phyloP scores from a whole-genome alignment of 2,888 invertebrate species.

The Arctia plantaginis region DNA sequence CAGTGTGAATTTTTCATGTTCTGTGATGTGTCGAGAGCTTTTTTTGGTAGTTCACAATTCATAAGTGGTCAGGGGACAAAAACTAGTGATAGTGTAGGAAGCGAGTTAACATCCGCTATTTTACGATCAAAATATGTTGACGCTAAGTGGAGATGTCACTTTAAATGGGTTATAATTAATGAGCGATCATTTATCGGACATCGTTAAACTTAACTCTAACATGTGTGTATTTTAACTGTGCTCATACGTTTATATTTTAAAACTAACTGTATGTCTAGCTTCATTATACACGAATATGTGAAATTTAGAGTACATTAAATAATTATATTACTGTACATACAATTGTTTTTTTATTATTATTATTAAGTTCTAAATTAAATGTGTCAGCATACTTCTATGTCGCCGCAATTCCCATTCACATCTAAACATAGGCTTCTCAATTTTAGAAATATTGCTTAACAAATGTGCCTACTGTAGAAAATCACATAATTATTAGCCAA shows the following conservation, averaged over 20 bases:
- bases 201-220: background rate
- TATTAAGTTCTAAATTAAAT: background rate
- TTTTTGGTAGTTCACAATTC: conserved; percentile 57
- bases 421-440: background rate
- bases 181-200: background rate
- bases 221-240: background rate
- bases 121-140: conserved; percentile 4
- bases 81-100: conserved; percentile 35
- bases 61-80: conserved; percentile 50
- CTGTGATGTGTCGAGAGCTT: conserved; percentile 51
- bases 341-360: too few relatives aligned
- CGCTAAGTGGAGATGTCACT: conserved; percentile 15
- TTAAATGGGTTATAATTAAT: conserved; percentile 7
- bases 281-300: background rate
- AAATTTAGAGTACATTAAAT: background rate
- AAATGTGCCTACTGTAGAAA: background rate
- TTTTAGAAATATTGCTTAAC: background rate
- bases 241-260: background rate
- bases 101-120: conserved; percentile 26
- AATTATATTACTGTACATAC: background rate
- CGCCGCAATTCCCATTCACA: background rate
- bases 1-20: conserved; percentile 56
- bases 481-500: conserved; percentile 9
- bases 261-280: background rate
- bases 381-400: background rate